Evolutionary conservation across 2,797 vertebrate genomes (phyloP).

Genomic region (Pteropus rufus): DNA sequence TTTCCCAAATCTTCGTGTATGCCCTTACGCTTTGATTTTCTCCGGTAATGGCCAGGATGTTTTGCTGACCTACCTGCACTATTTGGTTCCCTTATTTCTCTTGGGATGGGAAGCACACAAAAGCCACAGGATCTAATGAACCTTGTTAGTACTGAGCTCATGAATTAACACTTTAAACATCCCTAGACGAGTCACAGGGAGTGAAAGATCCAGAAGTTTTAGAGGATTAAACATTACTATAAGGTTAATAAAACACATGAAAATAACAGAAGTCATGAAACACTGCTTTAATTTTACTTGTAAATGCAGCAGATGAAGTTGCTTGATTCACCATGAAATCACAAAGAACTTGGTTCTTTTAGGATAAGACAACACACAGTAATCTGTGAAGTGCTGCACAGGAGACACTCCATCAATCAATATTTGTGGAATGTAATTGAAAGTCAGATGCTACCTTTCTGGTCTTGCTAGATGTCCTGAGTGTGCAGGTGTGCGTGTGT

Average conservation of each 20-base stretch:
- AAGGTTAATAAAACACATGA: neutral
- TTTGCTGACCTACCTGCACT: neutral
- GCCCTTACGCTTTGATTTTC: neutral
- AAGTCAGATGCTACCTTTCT: neutral
- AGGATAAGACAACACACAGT: neutral
- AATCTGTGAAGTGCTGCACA: fast-evolving
- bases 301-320: neutral
- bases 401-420: neutral
- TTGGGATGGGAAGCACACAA: neutral
- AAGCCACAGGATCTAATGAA: neutral
- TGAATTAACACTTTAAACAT: neutral
- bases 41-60: neutral
- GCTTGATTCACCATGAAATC: neutral
- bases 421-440: too few species aligned
- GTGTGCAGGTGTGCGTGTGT: neutral
- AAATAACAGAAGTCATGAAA: neutral
- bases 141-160: neutral
- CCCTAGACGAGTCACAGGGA: neutral
- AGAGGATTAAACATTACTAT: neutral
- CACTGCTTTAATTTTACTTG: neutral
- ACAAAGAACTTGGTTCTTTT: neutral
- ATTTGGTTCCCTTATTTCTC: neutral
- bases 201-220: neutral
- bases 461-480: neutral
- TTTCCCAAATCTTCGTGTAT: fast-evolving